These are phyloP conservation scores for Actinernus sp. DNA, from an alignment of 92 coral and sea anemone genomes.

Conservation along the genomic window DNA sequence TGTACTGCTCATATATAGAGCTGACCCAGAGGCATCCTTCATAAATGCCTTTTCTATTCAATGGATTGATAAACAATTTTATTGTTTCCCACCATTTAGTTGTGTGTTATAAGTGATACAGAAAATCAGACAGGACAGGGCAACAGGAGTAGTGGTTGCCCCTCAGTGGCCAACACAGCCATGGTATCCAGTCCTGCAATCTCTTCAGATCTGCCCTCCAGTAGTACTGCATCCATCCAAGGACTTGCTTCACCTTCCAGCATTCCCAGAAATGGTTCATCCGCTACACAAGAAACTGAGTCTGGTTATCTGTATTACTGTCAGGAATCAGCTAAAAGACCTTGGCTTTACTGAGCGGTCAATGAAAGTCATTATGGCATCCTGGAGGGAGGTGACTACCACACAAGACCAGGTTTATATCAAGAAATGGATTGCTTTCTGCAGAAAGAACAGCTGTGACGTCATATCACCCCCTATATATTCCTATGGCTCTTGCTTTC, in stretches of 20 bases:
- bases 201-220: conserved; percentile 38
- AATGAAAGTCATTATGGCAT: conserved; percentile 24
- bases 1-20: conserved; percentile 54
- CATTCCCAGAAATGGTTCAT: conserved; percentile 23
- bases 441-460: conserved; percentile 37
- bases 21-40: conserved; percentile 50
- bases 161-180: too few relatives aligned
- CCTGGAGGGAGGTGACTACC: conserved; percentile 58
- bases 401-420: conserved; percentile 36
- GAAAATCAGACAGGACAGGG: too few relatives aligned
- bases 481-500: conserved; percentile 48
- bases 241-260: conserved; percentile 47
- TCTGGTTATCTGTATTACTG: too few relatives aligned
- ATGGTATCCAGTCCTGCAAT: too few relatives aligned
- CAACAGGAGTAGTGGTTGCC: too few relatives aligned
- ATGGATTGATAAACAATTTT: conserved; percentile 43
- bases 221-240: conserved; percentile 31
- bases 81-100: conserved; percentile 76
- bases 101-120: conserved; percentile 40
- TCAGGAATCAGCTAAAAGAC: conserved; percentile 39
- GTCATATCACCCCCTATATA: conserved; percentile 24
- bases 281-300: conserved; percentile 50
- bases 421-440: conserved; percentile 45
- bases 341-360: conserved; percentile 40
- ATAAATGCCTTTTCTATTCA: conserved; percentile 59